These are phyloP conservation scores for Limnephilus marmoratus DNA, from an alignment of 2,888 invertebrate genomes.

Conservation along the genomic window DNA sequence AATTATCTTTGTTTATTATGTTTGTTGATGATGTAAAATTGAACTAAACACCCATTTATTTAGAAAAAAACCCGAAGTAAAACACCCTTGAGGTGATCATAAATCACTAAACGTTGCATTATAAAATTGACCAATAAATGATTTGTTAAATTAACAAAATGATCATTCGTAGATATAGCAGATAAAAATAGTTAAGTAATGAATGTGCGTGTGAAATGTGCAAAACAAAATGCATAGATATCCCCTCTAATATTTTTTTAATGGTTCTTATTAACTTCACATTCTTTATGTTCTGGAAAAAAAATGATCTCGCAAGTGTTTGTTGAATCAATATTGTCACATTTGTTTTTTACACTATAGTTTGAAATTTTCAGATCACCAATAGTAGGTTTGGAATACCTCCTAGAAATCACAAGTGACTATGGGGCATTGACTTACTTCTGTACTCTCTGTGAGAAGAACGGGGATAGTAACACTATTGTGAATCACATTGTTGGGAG, in stretches of 20 bases:
- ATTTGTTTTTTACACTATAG: neutral
- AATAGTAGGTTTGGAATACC: constrained; percentile 86
- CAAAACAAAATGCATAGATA: too few relatives aligned
- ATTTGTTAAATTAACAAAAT: neutral
- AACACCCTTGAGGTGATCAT: too few relatives aligned
- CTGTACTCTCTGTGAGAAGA: constrained; percentile 88
- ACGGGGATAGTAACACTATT: constrained; percentile 87
- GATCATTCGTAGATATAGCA: neutral
- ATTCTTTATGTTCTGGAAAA: too few relatives aligned
- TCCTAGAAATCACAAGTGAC: constrained; percentile 86
- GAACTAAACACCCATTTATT: too few relatives aligned
- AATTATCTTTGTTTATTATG: too few relatives aligned
- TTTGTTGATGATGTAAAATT: too few relatives aligned
- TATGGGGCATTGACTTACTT: constrained; percentile 78
- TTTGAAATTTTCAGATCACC: constrained; percentile 71
- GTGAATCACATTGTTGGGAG: constrained; percentile 87
- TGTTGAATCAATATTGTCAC: neutral
- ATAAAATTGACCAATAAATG: neutral
- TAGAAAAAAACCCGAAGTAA: too few relatives aligned
- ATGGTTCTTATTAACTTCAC: too few relatives aligned
- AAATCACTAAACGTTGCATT: too few relatives aligned
- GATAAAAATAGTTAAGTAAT: too few relatives aligned
- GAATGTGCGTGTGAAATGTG: too few relatives aligned
- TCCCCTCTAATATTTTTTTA: too few relatives aligned
- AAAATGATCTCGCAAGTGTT: neutral